A percentile compares a stretch with the other conserved stretches of the same genome.
Evolutionary conservation across 2,113 vertebrate species (phyloP).

Genomic region (western clawed frog (Xenopus tropicalis)): DNA sequence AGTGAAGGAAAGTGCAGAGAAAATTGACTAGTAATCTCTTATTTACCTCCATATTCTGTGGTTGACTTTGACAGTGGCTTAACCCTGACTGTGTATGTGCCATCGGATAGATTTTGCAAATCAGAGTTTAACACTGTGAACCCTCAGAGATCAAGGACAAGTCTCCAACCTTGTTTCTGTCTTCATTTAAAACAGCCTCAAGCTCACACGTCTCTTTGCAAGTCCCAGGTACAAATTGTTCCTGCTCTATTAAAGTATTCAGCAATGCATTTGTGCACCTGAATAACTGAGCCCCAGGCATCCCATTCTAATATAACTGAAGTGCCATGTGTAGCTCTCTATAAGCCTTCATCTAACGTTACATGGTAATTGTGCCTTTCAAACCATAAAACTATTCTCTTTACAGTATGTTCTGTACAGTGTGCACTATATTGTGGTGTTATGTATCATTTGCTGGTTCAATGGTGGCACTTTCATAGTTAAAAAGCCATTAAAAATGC

Average conservation of each 20-base stretch:
- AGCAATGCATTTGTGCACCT: conserved; percentile 32
- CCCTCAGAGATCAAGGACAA: neutral
- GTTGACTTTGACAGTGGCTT: too few species aligned
- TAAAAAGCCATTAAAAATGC: too few species aligned
- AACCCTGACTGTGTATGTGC: too few species aligned
- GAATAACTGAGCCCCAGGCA: conserved; percentile 18
- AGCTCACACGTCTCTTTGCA: neutral
- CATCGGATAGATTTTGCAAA: neutral
- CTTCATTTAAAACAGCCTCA: neutral
- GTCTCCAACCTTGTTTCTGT: neutral
- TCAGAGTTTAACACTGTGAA: neutral
- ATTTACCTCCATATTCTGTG: too few species aligned
- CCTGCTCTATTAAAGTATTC: conserved; percentile 17
- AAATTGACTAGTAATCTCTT: too few species aligned
- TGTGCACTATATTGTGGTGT: too few species aligned
- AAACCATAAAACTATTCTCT: neutral
- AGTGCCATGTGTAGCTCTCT: conserved; percentile 23
- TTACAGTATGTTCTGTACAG: too few species aligned
- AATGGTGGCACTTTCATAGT: too few species aligned
- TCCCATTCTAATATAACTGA: conserved; percentile 23
- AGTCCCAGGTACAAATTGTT: conserved; percentile 18
- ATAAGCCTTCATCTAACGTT: conserved; percentile 35
- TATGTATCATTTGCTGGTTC: too few species aligned
- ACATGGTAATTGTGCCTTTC: conserved; percentile 17
- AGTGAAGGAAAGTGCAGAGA: too few species aligned